Conservation (phyloP, 2,113 vertebrate genomes). For the Hiodon alosoides region DNA sequence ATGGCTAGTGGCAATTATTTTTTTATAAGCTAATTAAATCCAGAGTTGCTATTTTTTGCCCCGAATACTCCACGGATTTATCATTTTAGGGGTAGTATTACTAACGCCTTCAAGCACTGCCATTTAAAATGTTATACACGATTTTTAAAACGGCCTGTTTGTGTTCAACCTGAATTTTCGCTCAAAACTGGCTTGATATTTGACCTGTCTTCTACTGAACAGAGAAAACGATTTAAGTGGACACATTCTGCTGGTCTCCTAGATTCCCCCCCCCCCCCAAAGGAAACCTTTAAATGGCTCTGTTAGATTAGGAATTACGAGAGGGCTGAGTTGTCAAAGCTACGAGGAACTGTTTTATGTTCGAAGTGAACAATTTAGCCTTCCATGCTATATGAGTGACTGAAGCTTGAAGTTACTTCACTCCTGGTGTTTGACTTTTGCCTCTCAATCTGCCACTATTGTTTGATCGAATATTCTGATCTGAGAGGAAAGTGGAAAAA, state of each 20-base stretch:
- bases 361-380: too few species aligned
- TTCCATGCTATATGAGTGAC: not conserved
- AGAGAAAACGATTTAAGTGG: not conserved
- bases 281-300: too few species aligned
- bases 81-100: conserved; percentile 44
- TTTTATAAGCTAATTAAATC: conserved; percentile 70
- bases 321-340: too few species aligned
- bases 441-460: conserved; percentile 40
- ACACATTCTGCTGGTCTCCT: not conserved
- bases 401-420: not conserved
- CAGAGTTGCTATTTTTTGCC: conserved; percentile 45
- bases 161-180: conserved; percentile 29
- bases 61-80: conserved; percentile 41
- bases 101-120: conserved; percentile 49
- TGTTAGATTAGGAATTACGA: too few species aligned
- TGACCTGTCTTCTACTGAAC: conserved; percentile 20
- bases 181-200: conserved; percentile 30
- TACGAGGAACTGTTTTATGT: too few species aligned
- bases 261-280: not conserved
- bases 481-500: conserved; percentile 37
- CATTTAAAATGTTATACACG: conserved; percentile 38
- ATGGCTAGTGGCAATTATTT: conserved; percentile 70
- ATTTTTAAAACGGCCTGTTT: conserved; percentile 36
- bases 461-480: conserved; percentile 51
- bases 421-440: conserved; percentile 12